Conservation (phyloP, 1,140 invertebrate genomes). For the Drosophila melanica region DNA sequence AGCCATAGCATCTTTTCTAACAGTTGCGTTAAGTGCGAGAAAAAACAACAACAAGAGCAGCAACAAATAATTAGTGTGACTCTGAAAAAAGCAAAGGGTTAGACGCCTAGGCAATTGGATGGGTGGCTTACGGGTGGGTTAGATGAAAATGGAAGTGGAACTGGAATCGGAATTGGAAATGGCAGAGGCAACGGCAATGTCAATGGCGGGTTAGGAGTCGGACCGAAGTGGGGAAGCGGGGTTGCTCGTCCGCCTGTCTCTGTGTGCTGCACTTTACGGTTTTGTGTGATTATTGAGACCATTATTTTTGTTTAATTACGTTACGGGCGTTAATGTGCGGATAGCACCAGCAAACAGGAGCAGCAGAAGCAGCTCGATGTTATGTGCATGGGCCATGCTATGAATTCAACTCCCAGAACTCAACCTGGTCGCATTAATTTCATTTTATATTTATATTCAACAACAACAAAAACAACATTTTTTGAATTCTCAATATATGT, state of each 20-base stretch:
- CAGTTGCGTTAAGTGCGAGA: slow-evolving; percentile 30
- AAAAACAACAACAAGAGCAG: slow-evolving; percentile 12
- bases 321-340: slow-evolving; percentile 78
- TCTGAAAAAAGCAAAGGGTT: slow-evolving; percentile 39
- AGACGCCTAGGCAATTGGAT: slow-evolving; percentile 28
- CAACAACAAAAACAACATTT: slow-evolving; percentile 29
- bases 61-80: slow-evolving; percentile 45
- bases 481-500: slow-evolving; percentile 44
- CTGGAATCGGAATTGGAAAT: slow-evolving; percentile 4
- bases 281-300: slow-evolving; percentile 77
- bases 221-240: not conserved
- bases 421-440: slow-evolving; percentile 46
- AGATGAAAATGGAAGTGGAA: slow-evolving; percentile 13
- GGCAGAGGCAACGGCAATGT: not conserved
- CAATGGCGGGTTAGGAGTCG: not conserved
- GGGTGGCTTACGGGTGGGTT: slow-evolving; percentile 13
- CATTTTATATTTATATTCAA: slow-evolving; percentile 50
- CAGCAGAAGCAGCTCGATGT: slow-evolving; percentile 9
- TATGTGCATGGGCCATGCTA: slow-evolving; percentile 13
- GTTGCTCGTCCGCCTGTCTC: slow-evolving; percentile 2
- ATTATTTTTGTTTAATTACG: slow-evolving; percentile 83
- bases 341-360: slow-evolving; percentile 41
- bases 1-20: slow-evolving; percentile 15
- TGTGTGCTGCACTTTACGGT: slow-evolving; percentile 60
- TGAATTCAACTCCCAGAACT: slow-evolving; percentile 36